Base-by-base conservation (phyloP, 2,113 vertebrate species). In the Nesospiza acunhae region DNA sequence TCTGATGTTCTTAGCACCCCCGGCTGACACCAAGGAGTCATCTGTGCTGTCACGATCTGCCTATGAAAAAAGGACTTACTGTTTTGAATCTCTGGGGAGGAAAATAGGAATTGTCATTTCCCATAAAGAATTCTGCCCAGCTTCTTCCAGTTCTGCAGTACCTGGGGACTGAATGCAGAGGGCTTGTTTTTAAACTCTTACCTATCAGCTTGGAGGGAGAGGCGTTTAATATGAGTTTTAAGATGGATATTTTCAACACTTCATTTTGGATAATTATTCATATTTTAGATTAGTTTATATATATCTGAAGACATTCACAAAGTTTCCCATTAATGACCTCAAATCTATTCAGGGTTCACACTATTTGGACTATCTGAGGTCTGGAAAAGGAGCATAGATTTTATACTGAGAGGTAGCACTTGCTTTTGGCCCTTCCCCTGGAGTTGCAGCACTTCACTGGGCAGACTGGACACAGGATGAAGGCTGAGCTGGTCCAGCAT, bases 1-100 rank as follows among this genome's bases (percentile, higher is more conserved):
- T 95, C 69, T 66, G 39, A 74, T 62, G 68, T 86, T 84, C 89
- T 78, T 62, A 95, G 90, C 79, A 88, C 79, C 82, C 82, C 94
- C 11, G 59, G 72, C 2, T 90, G 83, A 95, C 93, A 94, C 91
- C 58, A 41, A 81, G 52, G 64, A 94, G 63, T 90, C 63, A 42
- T 94, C 93, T 62, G 63, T 56, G 79, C 85, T 70, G 8, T 84
- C 92, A 94, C 73, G 59, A 55, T 86, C 84, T 90, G 64, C 70
- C 82, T 70, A 3, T 64, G 79, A 87, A 95, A 89, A 67, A 89
- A 78, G 60, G 26, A n/a, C 80, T 91, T 66, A 46, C 39, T 84
- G 60, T 64, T 92, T 76, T 27, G 28, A 62, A 33, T 53, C 85
- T 84, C 90, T 15, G 12, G 55, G 60, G 84, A 37, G 50, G n/a